These are phyloP conservation scores for Schizaphis graminum DNA, from an alignment of 2,888 invertebrate genomes.

Conservation along the genomic window DNA sequence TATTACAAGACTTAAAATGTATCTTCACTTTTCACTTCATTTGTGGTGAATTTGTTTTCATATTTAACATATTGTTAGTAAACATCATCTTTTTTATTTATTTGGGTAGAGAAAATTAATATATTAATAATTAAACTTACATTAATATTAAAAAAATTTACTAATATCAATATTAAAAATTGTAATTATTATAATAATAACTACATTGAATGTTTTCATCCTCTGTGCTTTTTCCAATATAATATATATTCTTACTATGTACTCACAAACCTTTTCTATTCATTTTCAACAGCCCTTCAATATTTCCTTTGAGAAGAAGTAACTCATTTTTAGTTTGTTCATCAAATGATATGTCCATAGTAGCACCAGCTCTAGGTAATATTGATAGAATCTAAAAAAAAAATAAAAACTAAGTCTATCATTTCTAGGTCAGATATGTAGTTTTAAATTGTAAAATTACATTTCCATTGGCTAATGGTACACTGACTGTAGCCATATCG, in stretches of 20 bases:
- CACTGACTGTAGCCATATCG: conserved; percentile 66
- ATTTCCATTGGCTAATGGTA: conserved; percentile 66
- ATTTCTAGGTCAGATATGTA: not conserved
- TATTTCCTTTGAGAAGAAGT: conserved; percentile 51
- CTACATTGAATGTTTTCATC: not conserved
- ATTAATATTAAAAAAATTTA: not conserved
- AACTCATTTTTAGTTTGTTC: conserved; percentile 64
- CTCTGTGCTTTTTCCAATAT: not conserved
- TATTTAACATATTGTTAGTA: not conserved
- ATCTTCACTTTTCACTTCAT: not conserved
- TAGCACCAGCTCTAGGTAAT: conserved; percentile 64
- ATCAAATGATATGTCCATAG: conserved; percentile 60
- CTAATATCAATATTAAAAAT: not conserved
- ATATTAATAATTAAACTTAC: not conserved
- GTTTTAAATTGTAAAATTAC: conserved; percentile 31
- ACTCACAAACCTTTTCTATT: not conserved
- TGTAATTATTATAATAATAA: not conserved
- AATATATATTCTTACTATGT: not conserved
- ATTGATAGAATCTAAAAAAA: conserved; percentile 58
- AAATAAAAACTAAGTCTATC: not conserved
- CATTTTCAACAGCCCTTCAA: conserved; percentile 51
- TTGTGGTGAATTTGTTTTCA: not conserved
- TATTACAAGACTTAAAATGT: not conserved
- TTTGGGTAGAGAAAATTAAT: not conserved
- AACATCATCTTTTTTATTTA: not conserved